These are phyloP conservation scores for Capreolus pygargus DNA, from an alignment of 2,113 vertebrate genomes.

Conservation along the genomic window DNA sequence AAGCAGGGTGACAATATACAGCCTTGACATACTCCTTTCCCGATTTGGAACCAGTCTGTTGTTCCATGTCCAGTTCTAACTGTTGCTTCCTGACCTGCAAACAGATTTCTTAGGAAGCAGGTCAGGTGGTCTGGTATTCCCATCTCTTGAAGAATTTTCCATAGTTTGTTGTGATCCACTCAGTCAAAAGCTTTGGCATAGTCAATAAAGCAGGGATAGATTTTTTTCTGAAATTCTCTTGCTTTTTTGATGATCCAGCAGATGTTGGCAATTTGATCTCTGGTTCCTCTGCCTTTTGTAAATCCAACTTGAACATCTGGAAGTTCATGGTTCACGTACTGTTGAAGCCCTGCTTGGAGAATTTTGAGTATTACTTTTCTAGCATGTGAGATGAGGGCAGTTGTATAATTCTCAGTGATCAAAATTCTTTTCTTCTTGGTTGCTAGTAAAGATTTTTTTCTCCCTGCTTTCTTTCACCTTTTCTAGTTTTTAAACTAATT, in stretches of 20 bases:
- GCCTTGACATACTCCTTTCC: background rate
- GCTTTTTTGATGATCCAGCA: background rate
- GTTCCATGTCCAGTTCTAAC: background rate
- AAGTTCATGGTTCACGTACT: fast-evolving
- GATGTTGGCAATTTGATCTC: background rate
- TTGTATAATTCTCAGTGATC: background rate
- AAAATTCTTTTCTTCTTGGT: background rate
- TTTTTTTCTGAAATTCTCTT: background rate
- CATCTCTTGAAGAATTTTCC: background rate
- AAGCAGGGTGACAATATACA: background rate
- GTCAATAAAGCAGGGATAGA: background rate
- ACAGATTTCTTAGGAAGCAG: background rate
- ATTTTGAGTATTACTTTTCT: background rate
- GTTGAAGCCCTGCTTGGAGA: background rate
- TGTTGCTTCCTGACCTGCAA: background rate
- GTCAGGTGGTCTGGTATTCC: background rate
- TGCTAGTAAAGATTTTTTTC: background rate
- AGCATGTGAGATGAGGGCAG: background rate
- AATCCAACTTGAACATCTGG: background rate
- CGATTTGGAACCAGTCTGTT: background rate
- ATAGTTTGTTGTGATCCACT: background rate
- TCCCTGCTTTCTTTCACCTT: background rate
- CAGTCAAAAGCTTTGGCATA: background rate
- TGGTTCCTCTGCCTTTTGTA: background rate
- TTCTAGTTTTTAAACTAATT: background rate